Evolutionary conservation across 1,140 invertebrate genomes (phyloP).

Genomic region (Galleria mellonella): DNA sequence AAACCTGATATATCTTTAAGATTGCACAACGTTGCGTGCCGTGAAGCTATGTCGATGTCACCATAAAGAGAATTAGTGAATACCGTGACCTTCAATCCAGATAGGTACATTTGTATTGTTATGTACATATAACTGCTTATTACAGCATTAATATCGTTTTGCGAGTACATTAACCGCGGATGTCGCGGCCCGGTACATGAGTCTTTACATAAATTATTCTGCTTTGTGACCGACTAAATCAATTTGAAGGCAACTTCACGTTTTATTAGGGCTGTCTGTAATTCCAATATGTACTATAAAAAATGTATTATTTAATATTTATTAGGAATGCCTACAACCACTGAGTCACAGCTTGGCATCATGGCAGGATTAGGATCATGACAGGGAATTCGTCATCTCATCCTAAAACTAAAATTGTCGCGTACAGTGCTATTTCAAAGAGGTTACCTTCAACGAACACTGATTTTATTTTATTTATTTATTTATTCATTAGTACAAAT

Average conservation of each 20-base stretch:
- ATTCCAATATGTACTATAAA: no score
- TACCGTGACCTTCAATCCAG: slow-evolving; percentile 48
- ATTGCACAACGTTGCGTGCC: slow-evolving; percentile 28
- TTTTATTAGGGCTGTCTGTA: not conserved
- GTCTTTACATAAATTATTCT: slow-evolving; percentile 57
- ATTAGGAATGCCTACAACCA: no score
- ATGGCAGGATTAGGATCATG: no score
- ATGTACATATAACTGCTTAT: slow-evolving; percentile 47
- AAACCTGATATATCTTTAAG: no score
- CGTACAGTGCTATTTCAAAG: no score
- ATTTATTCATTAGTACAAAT: no score
- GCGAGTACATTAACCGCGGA: slow-evolving; percentile 40
- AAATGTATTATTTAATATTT: no score
- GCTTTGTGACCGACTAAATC: slow-evolving; percentile 29
- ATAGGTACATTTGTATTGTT: slow-evolving; percentile 4
- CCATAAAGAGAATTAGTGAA: slow-evolving; percentile 47
- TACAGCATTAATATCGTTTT: slow-evolving; percentile 54
- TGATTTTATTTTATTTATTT: no score
- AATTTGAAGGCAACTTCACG: slow-evolving; percentile 9
- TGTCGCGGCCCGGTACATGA: slow-evolving; percentile 56
- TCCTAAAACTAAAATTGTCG: no score
- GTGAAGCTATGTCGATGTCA: slow-evolving; percentile 22
- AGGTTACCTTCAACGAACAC: no score
- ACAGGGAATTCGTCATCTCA: no score
- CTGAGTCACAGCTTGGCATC: no score